Conservation (phyloP, 1,140 invertebrate species). For the Cardiocondyla obscurior region DNA sequence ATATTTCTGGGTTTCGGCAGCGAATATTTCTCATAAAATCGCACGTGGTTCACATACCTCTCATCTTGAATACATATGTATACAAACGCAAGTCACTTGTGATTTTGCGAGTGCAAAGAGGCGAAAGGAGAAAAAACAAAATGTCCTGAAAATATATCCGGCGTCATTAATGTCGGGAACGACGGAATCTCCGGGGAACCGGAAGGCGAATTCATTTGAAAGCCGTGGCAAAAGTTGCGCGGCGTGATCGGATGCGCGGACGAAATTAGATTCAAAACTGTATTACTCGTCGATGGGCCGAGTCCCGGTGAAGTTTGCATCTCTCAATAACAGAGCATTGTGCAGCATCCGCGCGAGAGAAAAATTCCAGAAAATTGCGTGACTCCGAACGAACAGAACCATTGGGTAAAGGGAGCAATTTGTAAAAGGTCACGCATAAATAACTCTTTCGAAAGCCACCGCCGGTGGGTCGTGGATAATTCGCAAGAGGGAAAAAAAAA, state of each 20-base stretch:
- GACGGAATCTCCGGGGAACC: conserved; percentile 3
- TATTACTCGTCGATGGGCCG: conserved; percentile 33
- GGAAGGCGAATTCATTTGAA: conserved; percentile 17
- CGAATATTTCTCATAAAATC: conserved; percentile 2
- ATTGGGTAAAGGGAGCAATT: not conserved
- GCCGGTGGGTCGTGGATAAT: not conserved
- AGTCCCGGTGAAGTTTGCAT: conserved; percentile 32
- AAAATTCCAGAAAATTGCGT: conserved; percentile 21
- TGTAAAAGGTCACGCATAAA: conserved; percentile 24
- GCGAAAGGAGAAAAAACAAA: conserved; percentile 22
- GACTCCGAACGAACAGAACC: not conserved
- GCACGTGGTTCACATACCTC: not conserved
- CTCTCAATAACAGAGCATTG: not conserved
- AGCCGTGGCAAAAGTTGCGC: conserved; percentile 4
- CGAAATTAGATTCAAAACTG: conserved; percentile 44
- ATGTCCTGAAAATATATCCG: not conserved
- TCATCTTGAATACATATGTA: not conserved
- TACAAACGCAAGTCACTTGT: not conserved
- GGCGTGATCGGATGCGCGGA: conserved; percentile 3
- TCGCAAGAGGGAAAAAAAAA: not conserved
- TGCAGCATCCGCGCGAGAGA: not conserved
- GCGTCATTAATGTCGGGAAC: conserved; percentile 20
- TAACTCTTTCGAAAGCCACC: conserved; percentile 30
- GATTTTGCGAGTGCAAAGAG: not conserved
- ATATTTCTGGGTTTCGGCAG: not conserved